phyloP scores from a whole-genome alignment of 2,113 vertebrate genomes.

The Alaudala cheleensis region DNA sequence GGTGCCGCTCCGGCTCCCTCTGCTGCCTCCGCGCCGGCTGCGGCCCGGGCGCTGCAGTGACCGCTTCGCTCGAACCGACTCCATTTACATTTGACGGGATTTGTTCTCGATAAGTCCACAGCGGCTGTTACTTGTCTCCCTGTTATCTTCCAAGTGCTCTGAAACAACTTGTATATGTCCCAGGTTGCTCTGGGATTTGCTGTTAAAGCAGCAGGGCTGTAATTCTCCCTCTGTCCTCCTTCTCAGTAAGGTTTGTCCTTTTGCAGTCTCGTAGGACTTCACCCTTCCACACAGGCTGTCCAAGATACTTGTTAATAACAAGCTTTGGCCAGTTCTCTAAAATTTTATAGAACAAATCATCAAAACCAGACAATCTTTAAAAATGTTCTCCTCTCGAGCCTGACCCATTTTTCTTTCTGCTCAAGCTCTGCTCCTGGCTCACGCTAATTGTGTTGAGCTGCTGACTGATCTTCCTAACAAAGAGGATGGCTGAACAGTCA shows the following conservation, averaged over 20 bases:
- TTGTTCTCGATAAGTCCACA: background rate
- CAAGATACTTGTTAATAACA: background rate
- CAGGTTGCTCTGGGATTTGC: background rate
- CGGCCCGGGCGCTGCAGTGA: background rate
- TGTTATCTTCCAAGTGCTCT: background rate
- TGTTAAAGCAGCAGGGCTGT: background rate
- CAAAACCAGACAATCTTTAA: background rate
- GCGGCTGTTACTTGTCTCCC: background rate
- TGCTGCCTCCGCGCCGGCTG: slow-evolving; percentile 13
- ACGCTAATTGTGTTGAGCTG: background rate
- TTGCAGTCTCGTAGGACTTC: background rate
- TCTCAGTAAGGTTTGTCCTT: background rate
- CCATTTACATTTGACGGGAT: background rate
- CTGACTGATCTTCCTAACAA: background rate
- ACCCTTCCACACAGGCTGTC: background rate
- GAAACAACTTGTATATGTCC: background rate
- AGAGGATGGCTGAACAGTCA: background rate
- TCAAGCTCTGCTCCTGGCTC: background rate
- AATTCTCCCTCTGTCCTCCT: background rate
- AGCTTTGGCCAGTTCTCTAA: background rate
- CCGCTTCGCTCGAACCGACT: background rate
- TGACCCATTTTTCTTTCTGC: background rate
- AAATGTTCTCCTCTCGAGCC: background rate
- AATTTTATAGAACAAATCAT: background rate
- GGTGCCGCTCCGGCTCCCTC: slow-evolving; percentile 64